Evolutionary conservation across 2,113 vertebrate genomes (phyloP), one percentile per base, ranked within the genome.

Genomic region (Protobothrops flavoviridis): DNA sequence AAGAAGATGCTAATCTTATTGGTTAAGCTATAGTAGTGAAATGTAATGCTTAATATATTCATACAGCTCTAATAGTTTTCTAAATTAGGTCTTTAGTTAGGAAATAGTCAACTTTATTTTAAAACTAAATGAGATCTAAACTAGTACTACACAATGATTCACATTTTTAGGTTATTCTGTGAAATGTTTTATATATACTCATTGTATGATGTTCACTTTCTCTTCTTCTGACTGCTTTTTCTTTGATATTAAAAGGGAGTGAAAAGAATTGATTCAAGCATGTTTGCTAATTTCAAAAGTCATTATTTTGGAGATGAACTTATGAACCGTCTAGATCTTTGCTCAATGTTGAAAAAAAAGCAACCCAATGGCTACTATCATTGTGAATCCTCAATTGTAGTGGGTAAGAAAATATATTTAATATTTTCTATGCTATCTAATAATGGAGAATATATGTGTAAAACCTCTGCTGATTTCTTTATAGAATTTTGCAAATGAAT

Each of bases 311-410:
- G 99, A 97, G 97, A 98, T 92, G 99, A 99, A 97, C 91, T 94
- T 0, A 96, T 99, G 59, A 97, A 97, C 55, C 97, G 98, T 61
- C 95, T 99, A 90, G 99, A 99, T 96, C 98, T 99, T 95, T 99
- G 99, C 95, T 99, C 99, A 92, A 99, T 99, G 99, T 90, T 98
- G 96, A 99, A 99, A 97, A 98, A 98, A 96, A 99, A 99, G 95
- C 98, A 98, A 61, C 97, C 97, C 1, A 98, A 98, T 94, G 99
- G 99, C 55, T 99, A 99, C 95, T 99, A 99, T 95, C 98, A 99
- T 96, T 98, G 98, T 11, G 99, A 99, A 95, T 98, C 98, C 11
- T 99, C 99, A 52, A 95, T 99, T 94, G 95, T 96, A 52, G 96
- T 99, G 87, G 98, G 99, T 99, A 93, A 98, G 99, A 98, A 39